Evolutionary conservation across 2,888 invertebrate species (phyloP), one percentile per base, ranked within the genome.

Genomic region (Tenthredo livida): DNA sequence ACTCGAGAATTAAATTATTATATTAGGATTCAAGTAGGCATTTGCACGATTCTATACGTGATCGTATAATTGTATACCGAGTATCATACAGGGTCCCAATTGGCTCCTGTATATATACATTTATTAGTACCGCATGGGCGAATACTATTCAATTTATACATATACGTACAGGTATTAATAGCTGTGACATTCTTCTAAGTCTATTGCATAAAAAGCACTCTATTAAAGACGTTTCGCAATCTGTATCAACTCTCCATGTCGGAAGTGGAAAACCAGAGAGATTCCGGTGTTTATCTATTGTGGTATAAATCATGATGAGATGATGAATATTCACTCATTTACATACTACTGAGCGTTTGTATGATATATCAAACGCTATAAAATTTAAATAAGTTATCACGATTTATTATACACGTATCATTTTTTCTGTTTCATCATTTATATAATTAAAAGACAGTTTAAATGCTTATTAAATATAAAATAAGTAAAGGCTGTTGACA

Each of bases 1-100:
- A 17, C 29, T 54, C 77, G 77, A 54, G 15, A 77, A 77, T 77
- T 17, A 54, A 77, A 77, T 77, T 50, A 54, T 50, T 77, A 77
- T 73, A 50, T 54, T 54, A 54, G 77, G 29, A 33, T 54, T 33
- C 33, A 54, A 50, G 17, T 33, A 10, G 17, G n/a, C 25, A 54
- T 54, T 54, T 9, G 5, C 50, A 50, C 25, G 77, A 50, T 77
- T 33, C 50, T 33, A 54, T 77, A 54, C 54, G 77, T 17, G 33
- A 10, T 17, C 12, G 6, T 67, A 2, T 67, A 15, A 67, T 67
- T 33, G 67, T 17, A 1, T 67, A 17, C 10, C 15, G 29, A 67
- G 67, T 6, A 67, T 33, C 67, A 67, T 67, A 67, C 17, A 33
- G 2, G 67, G 33, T 6, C 6, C 10, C 33, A 67, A 33, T 67